These are phyloP conservation scores for Nomada fucata DNA, from an alignment of 2,888 invertebrate species.

Conservation along the genomic window DNA sequence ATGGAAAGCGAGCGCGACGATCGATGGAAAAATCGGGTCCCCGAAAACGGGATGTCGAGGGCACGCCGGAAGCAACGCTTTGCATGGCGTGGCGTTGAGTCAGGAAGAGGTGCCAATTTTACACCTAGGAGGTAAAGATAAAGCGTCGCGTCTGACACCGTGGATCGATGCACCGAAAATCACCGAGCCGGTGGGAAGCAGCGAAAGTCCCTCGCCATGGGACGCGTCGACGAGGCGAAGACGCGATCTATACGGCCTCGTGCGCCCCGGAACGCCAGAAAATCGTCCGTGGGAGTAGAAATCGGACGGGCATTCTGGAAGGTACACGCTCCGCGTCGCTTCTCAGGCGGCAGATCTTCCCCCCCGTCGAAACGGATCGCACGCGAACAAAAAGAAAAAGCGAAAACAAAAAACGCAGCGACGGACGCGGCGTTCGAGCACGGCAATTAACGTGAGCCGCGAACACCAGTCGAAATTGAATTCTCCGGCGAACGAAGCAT, in stretches of 20 bases:
- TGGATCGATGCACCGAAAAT: neutral
- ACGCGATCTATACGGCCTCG: neutral
- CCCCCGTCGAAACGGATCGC: neutral
- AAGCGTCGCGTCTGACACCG: no score
- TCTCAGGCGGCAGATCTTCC: neutral
- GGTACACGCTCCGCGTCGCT: neutral
- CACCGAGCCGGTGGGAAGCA: neutral
- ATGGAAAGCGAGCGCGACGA: conserved; percentile 3
- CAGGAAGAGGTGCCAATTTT: no score
- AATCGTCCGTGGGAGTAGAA: conserved; percentile 52
- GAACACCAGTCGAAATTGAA: neutral
- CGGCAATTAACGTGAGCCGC: neutral
- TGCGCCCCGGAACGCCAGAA: conserved; percentile 10
- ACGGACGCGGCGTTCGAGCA: neutral
- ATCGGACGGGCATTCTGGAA: conserved; percentile 19
- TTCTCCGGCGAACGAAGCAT: neutral
- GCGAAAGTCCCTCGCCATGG: neutral
- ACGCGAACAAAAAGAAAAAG: neutral
- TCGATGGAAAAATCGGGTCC: neutral
- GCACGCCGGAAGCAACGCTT: no score
- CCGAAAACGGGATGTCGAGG: neutral
- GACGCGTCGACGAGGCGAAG: conserved; percentile 14
- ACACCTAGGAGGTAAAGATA: no score
- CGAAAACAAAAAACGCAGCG: neutral
- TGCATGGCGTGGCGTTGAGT: no score